Percentiles rank a stretch among this genome's conserved stretches.
These are phyloP conservation scores for Chauna torquata DNA, from an alignment of 2,113 vertebrate genomes.

Conservation along the genomic window DNA sequence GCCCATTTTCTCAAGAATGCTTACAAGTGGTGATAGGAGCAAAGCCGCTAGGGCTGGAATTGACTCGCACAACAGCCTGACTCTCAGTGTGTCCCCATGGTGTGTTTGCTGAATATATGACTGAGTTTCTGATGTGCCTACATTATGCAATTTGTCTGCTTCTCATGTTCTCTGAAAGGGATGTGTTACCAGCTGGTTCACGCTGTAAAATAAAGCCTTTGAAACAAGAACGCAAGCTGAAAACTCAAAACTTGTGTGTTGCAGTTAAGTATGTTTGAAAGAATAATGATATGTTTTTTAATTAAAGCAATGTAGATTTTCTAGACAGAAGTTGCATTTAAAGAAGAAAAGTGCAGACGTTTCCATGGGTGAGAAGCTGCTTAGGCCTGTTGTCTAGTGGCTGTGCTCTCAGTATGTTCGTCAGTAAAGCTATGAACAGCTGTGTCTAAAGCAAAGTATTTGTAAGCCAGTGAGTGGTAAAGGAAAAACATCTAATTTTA, in stretches of 20 bases:
- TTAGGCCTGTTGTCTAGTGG: background rate
- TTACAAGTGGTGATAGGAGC: background rate
- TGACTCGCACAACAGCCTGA: background rate
- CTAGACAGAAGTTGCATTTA: background rate
- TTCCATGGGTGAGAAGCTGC: background rate
- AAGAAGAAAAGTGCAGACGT: background rate
- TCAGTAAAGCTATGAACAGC: background rate
- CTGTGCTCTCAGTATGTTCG: background rate
- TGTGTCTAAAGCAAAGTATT: background rate
- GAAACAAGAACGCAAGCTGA: background rate
- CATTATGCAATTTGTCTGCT: background rate
- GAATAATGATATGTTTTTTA: background rate
- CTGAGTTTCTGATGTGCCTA: background rate
- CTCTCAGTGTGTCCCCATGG: background rate
- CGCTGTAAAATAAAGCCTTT: background rate
- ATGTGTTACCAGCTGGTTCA: background rate
- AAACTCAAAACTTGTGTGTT: background rate
- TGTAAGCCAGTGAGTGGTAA: background rate
- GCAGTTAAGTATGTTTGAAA: background rate
- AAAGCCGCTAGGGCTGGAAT: background rate
- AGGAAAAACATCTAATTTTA: background rate
- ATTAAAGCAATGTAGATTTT: background rate
- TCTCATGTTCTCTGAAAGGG: background rate
- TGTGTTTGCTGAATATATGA: background rate
- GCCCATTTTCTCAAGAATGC: background rate